Base-by-base conservation (phyloP, 2,113 vertebrate genomes). In the Carollia perspicillata region DNA sequence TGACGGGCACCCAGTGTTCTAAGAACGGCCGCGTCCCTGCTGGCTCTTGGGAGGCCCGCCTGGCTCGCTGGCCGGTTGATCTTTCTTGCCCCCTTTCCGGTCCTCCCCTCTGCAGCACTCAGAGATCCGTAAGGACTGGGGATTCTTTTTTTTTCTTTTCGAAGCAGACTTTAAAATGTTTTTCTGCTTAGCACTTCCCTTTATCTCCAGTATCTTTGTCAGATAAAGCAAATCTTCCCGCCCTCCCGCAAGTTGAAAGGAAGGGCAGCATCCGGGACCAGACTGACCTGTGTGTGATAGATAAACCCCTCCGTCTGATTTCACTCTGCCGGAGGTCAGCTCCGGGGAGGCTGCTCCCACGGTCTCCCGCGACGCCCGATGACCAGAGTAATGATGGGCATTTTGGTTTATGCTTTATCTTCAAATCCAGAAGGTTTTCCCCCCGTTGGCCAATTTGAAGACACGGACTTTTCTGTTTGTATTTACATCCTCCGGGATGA, bases 201-300 rank as follows among this genome's bases (percentile, higher is more conserved):
- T 30, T 72, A 66, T 72, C 81, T 58, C 72, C 30, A 74, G 60
- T 20, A 72, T 94, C 84, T 88, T 89, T 95, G 33, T 92, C 87
- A 89, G 53, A 68, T 77, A 79, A 55, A 89, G 72, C 40, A 33
- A 66, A 26, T 8, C 1, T 35, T 6, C 6, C 33, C 63, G 11
- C 23, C 1, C 23, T 23, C 35, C 10, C 60, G 58, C 40, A 7
- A 55, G 30, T 69, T 51, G 55, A 14, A 80, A 40, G 69, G 75
- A 84, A 55, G n/a, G 3, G 5, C 66, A 0, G 30, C 72, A 78
- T 90, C 23, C 33, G 16, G 35, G 58, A 42, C 69, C 69, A 93
- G 4, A 22, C 35, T 23, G 6, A 55, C 22, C 18, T 42, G 33
- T 81, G 53, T 66, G 35, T 72, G 66, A 72, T 44, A n/a, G 66